Conservation (phyloP, 1,140 invertebrate genomes). For the Amphibalanus amphitrite region DNA sequence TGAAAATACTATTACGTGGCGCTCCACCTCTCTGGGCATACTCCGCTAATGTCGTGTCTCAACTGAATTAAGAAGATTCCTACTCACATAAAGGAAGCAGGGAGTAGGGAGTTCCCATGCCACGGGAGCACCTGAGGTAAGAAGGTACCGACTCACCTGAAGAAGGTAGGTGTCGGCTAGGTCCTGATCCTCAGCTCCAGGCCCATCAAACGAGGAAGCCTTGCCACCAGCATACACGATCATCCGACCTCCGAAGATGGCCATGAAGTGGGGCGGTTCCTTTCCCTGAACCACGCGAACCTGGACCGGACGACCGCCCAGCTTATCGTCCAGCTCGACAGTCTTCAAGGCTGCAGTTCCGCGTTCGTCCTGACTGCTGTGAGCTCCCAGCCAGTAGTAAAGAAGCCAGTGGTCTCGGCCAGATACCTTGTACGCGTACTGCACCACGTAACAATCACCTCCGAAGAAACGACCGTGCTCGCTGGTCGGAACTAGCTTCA, state of each 20-base stretch:
- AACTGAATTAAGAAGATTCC: no score
- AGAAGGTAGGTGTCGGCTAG: slow-evolving; percentile 41
- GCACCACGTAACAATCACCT: slow-evolving; percentile 67
- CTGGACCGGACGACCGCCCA: slow-evolving; percentile 39
- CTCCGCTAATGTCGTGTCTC: no score
- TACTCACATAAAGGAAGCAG: no score
- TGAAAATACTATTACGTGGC: no score
- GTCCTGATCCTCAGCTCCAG: neutral
- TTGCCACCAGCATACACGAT: slow-evolving; percentile 42
- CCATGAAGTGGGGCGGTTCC: slow-evolving; percentile 75
- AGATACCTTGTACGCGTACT: slow-evolving; percentile 50
- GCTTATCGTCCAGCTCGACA: slow-evolving; percentile 42
- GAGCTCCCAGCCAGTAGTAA: slow-evolving; percentile 50
- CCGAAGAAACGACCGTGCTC: slow-evolving; percentile 60
- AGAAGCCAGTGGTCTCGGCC: slow-evolving; percentile 38
- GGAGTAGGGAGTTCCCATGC: no score
- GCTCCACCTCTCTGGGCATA: no score
- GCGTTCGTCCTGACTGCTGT: slow-evolving; percentile 43
- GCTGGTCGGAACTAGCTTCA: slow-evolving; percentile 42
- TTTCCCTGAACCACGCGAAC: slow-evolving; percentile 68
- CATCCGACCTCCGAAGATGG: slow-evolving; percentile 73
- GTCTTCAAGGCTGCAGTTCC: slow-evolving; percentile 42
- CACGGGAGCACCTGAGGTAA: no score
- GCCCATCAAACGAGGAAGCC: slow-evolving; percentile 23
- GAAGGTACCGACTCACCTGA: slow-evolving; percentile 30